Conservation (phyloP, 2,113 vertebrate species). For the Amphiprion ocellaris region DNA sequence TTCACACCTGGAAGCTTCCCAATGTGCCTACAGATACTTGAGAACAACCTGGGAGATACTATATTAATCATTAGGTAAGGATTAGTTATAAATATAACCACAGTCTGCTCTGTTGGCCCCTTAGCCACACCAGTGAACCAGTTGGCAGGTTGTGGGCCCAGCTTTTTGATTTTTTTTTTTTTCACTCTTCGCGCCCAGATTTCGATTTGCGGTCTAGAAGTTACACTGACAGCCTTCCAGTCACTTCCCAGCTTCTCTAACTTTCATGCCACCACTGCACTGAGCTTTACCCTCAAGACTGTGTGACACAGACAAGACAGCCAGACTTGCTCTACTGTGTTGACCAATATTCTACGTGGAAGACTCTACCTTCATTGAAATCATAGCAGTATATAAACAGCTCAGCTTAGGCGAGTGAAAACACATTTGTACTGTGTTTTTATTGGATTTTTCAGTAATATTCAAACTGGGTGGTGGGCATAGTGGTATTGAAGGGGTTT, state of each 20-base stretch:
- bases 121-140: neutral
- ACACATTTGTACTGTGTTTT: too few species aligned
- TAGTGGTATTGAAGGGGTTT: neutral
- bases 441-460: neutral
- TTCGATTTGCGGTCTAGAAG: constrained; percentile 7
- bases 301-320: neutral
- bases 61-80: constrained; percentile 3
- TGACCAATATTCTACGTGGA: neutral
- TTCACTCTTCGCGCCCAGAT: neutral
- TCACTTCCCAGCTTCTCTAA: neutral
- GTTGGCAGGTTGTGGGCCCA: neutral
- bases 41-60: neutral
- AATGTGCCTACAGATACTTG: neutral
- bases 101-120: neutral
- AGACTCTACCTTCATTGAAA: neutral
- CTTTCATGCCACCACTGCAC: neutral
- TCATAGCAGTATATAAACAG: neutral
- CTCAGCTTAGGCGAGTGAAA: too few species aligned
- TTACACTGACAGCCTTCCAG: neutral
- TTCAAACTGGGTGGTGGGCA: neutral
- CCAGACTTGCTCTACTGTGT: neutral
- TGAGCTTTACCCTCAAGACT: neutral
- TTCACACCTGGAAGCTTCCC: neutral
- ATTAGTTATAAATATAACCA: neutral
- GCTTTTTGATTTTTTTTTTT: neutral